Base-by-base conservation (phyloP, 2,888 invertebrate species). In the Dinocampus coccinellae region DNA sequence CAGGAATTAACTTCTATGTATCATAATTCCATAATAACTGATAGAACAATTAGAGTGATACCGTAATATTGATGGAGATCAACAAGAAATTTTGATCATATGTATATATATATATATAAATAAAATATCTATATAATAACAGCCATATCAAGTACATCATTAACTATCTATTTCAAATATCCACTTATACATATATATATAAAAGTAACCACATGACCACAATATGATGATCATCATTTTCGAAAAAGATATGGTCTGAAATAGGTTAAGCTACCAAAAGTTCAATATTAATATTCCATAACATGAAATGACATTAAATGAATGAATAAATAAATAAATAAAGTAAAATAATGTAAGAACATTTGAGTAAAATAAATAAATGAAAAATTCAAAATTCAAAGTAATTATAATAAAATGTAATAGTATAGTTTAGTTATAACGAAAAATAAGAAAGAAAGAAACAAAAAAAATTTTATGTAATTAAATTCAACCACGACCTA, bases 11-110 rank as follows among this genome's bases (percentile, higher is more conserved):
- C 39, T n/a, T 39, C n/a, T 13, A 39, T 39, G 39, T n/a, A n/a
- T 11, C 10, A 53, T 53, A 20, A 53, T 66, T 62, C 57, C n/a
- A n/a, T n/a, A 80, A 83, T 82, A 83, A 84, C 82, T 79, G 78
- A 70, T 33, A 75, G 74, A 70, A 76, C 83, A 82, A 83, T 84
- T 83, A 82, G 82, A 77, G 77, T 81, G 81, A 82, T 81, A 83
- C 83, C 83, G 80, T 81, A 79, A 79, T 81, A 80, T 80, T 78
- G 79, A 82, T 81, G 76, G 78, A 74, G 80, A 81, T 82, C 62
- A 69, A 84, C 72, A 63, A 57, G 29, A 26, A 52, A 29, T 57
- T 16, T 53, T 60, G 22, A 20, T 34, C 42, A 62, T 57, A 66
- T 61, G 26, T 42, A 33, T 66, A 24, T 53, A 1, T 13, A 24